Percentiles rank a stretch among this genome's conserved stretches.
phyloP scores from a whole-genome alignment of 2,113 vertebrate genomes.

The Platysternon megacephalum region DNA sequence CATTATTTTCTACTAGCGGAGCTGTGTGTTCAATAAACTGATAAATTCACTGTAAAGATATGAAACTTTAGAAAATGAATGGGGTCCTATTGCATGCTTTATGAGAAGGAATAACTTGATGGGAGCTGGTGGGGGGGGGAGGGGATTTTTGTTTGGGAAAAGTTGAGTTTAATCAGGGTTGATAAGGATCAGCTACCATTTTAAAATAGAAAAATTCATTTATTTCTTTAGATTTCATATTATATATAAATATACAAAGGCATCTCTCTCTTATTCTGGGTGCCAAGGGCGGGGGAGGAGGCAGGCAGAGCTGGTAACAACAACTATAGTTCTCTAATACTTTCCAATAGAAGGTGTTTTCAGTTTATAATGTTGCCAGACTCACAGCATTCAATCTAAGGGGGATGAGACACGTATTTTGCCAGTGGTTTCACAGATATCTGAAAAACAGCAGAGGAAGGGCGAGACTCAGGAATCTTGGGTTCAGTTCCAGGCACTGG shows the following conservation, averaged over 20 bases:
- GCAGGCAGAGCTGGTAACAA: background rate
- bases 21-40: background rate
- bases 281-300: too few relatives aligned
- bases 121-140: background rate
- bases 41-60: background rate
- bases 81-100: background rate
- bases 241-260: rapidly evolving
- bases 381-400: background rate
- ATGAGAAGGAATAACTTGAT: background rate
- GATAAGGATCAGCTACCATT: background rate
- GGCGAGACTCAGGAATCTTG: background rate
- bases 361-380: background rate
- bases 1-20: background rate
- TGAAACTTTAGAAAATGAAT: background rate
- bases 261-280: background rate
- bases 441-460: background rate
- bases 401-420: background rate
- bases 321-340: background rate
- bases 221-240: rapidly evolving
- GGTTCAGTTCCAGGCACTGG: background rate
- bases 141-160: background rate
- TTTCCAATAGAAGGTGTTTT: background rate
- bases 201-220: background rate
- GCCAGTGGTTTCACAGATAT: too few relatives aligned
- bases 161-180: background rate